Evolutionary conservation across 2,888 invertebrate genomes (phyloP).

Genomic region (Spicauda simplicius): DNA sequence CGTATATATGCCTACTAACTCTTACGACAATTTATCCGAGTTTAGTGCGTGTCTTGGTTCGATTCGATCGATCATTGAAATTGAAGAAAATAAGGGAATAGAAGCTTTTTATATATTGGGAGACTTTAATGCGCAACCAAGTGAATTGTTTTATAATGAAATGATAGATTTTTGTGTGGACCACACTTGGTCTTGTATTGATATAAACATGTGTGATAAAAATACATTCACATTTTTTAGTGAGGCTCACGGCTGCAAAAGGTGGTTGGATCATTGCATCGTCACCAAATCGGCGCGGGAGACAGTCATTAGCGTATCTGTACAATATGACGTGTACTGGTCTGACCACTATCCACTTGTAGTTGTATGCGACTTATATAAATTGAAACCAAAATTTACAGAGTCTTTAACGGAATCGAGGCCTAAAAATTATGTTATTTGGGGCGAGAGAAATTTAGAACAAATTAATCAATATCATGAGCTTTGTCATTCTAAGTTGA

Average conservation of each 20-base stretch:
- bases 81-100: conserved; percentile 16
- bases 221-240: conserved; percentile 31
- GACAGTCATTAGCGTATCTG: conserved; percentile 7
- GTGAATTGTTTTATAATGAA: conserved; percentile 19
- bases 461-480: conserved; percentile 12
- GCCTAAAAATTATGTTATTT: background rate
- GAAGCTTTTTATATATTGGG: conserved; percentile 21
- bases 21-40: background rate
- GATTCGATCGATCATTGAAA: conserved; percentile 17
- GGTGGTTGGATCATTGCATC: too few relatives aligned
- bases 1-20: conserved; percentile 17
- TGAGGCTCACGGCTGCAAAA: conserved; percentile 28
- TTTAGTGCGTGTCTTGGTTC: conserved; percentile 30
- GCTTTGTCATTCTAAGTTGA: conserved; percentile 6
- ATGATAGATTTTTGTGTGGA: conserved; percentile 4
- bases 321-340: conserved; percentile 36
- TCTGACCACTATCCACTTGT: conserved; percentile 38
- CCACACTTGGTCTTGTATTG: background rate
- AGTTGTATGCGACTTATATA: conserved; percentile 26
- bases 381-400: background rate
- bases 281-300: conserved; percentile 22
- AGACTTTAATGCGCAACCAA: too few relatives aligned
- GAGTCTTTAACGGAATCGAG: background rate
- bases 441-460: background rate
- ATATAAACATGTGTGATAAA: conserved; percentile 10